These are phyloP conservation scores for Brachionus sp. DNA, from an alignment of 1,140 invertebrate species.

Conservation along the genomic window DNA sequence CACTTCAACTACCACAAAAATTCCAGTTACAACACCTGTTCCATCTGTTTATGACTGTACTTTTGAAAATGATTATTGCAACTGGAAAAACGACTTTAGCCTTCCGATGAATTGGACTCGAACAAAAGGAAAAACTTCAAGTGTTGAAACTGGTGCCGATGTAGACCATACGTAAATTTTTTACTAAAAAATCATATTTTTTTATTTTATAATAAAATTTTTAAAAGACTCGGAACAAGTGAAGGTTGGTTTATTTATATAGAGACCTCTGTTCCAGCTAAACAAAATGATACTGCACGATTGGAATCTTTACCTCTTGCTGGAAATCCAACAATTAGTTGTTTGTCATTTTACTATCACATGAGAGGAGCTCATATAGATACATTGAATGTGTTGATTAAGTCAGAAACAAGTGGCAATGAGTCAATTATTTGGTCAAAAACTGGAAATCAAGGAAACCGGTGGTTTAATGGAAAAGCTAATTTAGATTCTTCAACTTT, in stretches of 20 bases:
- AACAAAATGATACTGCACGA: slow-evolving; percentile 34
- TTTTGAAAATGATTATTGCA: slow-evolving; percentile 54
- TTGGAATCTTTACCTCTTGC: neutral
- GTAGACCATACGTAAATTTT: slow-evolving; percentile 23
- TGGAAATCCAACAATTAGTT: slow-evolving; percentile 24
- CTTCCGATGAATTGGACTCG: slow-evolving; percentile 46
- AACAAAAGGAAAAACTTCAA: slow-evolving; percentile 11
- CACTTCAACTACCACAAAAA: neutral
- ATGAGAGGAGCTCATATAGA: slow-evolving; percentile 49
- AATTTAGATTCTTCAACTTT: slow-evolving; percentile 50
- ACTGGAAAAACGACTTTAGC: slow-evolving; percentile 51
- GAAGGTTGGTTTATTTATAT: slow-evolving; percentile 42
- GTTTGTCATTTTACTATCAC: slow-evolving; percentile 50
- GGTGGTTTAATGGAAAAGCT: slow-evolving; percentile 31
- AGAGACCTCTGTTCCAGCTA: neutral
- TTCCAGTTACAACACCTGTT: neutral
- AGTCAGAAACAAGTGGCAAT: neutral
- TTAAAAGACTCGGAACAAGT: neutral
- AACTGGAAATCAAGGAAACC: slow-evolving; percentile 36
- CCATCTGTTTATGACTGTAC: slow-evolving; percentile 51
- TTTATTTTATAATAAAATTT: neutral
- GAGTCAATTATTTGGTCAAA: slow-evolving; percentile 39
- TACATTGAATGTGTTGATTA: slow-evolving; percentile 34
- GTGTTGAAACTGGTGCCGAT: slow-evolving; percentile 11
- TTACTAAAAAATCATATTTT: neutral